phyloP scores from a whole-genome alignment of 2,888 invertebrate genomes.

The Pheosia gnoma region DNA sequence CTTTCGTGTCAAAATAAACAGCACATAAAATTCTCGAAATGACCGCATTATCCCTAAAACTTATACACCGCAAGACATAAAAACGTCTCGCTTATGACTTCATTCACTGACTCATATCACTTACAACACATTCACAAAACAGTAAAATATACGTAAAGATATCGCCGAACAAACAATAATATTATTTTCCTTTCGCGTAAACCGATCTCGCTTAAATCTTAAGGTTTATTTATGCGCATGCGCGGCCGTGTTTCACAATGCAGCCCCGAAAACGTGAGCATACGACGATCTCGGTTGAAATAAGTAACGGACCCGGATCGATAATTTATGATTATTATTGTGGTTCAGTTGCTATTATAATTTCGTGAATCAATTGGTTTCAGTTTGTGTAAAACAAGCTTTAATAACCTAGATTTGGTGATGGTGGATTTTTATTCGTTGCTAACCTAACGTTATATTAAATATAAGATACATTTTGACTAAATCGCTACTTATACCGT shows the following conservation, averaged over 20 bases:
- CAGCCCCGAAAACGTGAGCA: constrained; percentile 52
- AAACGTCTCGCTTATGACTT: constrained; percentile 7
- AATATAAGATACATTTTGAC: too few species aligned
- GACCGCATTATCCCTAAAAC: constrained; percentile 6
- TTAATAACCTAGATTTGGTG: neutral
- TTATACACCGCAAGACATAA: constrained; percentile 3
- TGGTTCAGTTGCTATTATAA: constrained; percentile 31
- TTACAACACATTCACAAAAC: constrained; percentile 9
- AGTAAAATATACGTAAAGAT: constrained; percentile 7
- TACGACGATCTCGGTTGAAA: constrained; percentile 41
- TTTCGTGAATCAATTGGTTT: constrained; percentile 19
- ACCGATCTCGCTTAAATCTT: constrained; percentile 51
- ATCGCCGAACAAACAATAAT: constrained; percentile 7
- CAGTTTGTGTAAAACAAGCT: neutral
- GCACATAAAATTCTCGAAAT: neutral
- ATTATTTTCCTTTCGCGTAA: constrained; percentile 48
- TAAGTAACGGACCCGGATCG: constrained; percentile 58
- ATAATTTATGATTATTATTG: constrained; percentile 58
- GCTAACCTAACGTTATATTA: too few species aligned
- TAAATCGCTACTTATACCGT: too few species aligned
- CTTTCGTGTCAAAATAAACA: constrained; percentile 3
- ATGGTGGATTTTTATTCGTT: too few species aligned
- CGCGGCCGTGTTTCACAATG: constrained; percentile 58
- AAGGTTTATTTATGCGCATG: constrained; percentile 58
- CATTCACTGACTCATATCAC: constrained; percentile 7